These are phyloP conservation scores for Parnassius mnemosyne DNA, from an alignment of 2,888 invertebrate genomes.

Conservation along the genomic window DNA sequence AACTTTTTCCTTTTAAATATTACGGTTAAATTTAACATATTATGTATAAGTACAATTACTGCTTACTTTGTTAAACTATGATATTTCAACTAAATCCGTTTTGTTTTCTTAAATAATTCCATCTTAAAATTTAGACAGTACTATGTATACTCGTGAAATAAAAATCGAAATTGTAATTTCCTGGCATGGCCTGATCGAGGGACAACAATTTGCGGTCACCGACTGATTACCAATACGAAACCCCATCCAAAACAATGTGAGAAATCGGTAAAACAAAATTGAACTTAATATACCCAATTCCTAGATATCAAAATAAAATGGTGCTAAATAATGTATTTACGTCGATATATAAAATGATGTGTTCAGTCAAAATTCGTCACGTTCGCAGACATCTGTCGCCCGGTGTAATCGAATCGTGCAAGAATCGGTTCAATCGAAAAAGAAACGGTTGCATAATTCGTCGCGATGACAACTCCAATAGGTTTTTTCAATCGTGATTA, in stretches of 20 bases:
- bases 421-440: constrained; percentile 52
- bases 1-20: too few species aligned
- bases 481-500: constrained; percentile 62
- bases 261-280: constrained; percentile 32
- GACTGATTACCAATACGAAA: constrained; percentile 73
- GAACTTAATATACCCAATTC: constrained; percentile 30
- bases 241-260: constrained; percentile 54
- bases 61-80: too few species aligned
- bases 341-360: constrained; percentile 44
- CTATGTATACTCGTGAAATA: constrained; percentile 64
- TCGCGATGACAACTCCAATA: constrained; percentile 76
- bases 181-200: constrained; percentile 76
- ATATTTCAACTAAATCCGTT: too few species aligned
- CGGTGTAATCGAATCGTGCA: constrained; percentile 66
- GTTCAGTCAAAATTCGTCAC: constrained; percentile 77
- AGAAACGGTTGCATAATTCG: constrained; percentile 70
- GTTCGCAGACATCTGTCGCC: constrained; percentile 78
- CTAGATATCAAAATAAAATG: constrained; percentile 34
- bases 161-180: constrained; percentile 78
- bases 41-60: too few species aligned
- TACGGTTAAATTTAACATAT: too few species aligned
- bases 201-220: constrained; percentile 80
- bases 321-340: constrained; percentile 31
- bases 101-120: constrained; percentile 4
- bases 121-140: constrained; percentile 41